These are phyloP conservation scores for Theropithecus gelada DNA, from an alignment of 2,113 vertebrate genomes.

Conservation along the genomic window DNA sequence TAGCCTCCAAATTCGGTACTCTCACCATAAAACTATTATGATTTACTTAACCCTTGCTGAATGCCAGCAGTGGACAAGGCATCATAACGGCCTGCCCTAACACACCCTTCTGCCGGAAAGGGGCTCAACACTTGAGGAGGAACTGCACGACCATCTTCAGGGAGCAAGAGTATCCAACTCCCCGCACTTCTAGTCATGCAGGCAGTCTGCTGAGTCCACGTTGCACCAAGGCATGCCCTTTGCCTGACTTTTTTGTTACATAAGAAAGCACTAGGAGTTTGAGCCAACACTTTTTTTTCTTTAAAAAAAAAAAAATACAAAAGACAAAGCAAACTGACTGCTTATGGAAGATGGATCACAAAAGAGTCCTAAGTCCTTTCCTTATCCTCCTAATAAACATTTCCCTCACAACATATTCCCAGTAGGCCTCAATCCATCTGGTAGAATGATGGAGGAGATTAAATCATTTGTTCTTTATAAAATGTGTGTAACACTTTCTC, in stretches of 20 bases:
- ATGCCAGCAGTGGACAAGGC: neutral
- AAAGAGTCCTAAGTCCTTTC: slow-evolving; percentile 40
- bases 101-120: neutral
- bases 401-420: neutral
- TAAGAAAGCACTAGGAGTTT: slow-evolving; percentile 65
- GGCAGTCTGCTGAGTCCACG: slow-evolving; percentile 40
- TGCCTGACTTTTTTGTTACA: slow-evolving; percentile 74
- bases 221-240: slow-evolving; percentile 64
- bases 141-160: slow-evolving; percentile 37
- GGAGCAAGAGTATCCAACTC: slow-evolving; percentile 9
- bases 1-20: neutral
- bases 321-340: slow-evolving; percentile 23
- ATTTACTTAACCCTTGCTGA: slow-evolving; percentile 39
- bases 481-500: slow-evolving; percentile 30
- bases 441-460: neutral
- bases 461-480: slow-evolving; percentile 20
- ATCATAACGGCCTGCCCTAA: neutral
- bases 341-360: slow-evolving; percentile 51
- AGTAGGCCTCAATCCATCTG: neutral
- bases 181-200: slow-evolving; percentile 15
- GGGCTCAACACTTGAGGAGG: neutral
- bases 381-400: slow-evolving; percentile 26
- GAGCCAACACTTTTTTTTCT: slow-evolving; percentile 56
- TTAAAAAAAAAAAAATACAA: neutral
- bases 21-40: neutral